These are phyloP conservation scores for Dasysyrphus albostriatus DNA, from an alignment of 2,888 invertebrate genomes.

Conservation along the genomic window DNA sequence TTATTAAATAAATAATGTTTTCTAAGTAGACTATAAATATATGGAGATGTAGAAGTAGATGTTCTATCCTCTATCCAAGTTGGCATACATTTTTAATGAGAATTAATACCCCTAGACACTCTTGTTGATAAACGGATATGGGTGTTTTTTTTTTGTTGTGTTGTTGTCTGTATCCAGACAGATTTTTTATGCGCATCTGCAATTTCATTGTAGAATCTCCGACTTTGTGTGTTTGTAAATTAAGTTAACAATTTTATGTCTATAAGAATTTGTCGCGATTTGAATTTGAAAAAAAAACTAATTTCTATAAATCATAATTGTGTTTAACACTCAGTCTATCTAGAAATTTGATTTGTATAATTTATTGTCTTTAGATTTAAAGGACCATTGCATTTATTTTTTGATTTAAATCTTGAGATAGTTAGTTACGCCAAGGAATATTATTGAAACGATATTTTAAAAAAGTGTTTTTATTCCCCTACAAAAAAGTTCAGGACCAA, in stretches of 20 bases:
- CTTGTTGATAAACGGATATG: constrained; percentile 14
- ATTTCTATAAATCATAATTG: too few relatives aligned
- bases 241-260: neutral
- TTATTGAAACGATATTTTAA: too few relatives aligned
- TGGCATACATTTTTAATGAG: constrained; percentile 31
- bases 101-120: constrained; percentile 19
- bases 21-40: neutral
- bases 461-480: too few relatives aligned
- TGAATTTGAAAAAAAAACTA: too few relatives aligned
- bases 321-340: too few relatives aligned
- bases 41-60: neutral
- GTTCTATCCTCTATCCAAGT: neutral
- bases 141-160: constrained; percentile 9
- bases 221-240: neutral
- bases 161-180: neutral
- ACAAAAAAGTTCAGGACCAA: too few relatives aligned
- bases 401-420: too few relatives aligned
- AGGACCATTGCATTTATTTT: too few relatives aligned
- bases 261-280: too few relatives aligned
- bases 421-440: too few relatives aligned
- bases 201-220: neutral
- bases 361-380: too few relatives aligned
- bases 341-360: too few relatives aligned
- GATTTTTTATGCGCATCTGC: neutral
- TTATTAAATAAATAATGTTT: constrained; percentile 21